Conservation (phyloP, 2,113 vertebrate genomes). For the Clupea harengus region DNA sequence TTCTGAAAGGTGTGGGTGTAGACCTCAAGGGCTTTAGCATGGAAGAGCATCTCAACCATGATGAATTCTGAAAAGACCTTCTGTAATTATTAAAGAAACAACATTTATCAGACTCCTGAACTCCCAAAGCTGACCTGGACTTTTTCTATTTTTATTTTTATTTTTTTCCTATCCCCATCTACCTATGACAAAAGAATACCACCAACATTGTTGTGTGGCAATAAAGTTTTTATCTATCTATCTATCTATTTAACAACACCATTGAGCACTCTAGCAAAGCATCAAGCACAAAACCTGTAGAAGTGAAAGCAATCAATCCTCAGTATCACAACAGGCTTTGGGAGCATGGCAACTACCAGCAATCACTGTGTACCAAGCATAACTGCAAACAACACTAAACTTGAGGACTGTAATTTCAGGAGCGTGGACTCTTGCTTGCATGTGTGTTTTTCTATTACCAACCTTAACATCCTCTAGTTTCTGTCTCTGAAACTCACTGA, state of each 20-base stretch:
- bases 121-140: too few relatives aligned
- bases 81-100: constrained; percentile 51
- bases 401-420: not conserved
- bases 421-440: not conserved
- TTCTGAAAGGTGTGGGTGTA: constrained; percentile 74
- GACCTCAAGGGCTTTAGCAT: constrained; percentile 79
- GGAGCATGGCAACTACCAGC: not conserved
- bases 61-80: constrained; percentile 77
- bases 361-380: not conserved
- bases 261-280: not conserved
- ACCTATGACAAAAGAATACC: too few relatives aligned
- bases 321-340: not conserved
- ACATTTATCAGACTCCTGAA: too few relatives aligned
- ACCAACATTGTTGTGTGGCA: too few relatives aligned
- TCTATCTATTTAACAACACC: not conserved
- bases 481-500: constrained; percentile 74
- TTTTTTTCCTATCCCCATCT: too few relatives aligned
- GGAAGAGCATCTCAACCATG: constrained; percentile 81
- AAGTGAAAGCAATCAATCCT: not conserved
- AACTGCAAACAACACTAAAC: not conserved
- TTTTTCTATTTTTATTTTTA: too few relatives aligned
- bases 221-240: too few relatives aligned
- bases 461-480: constrained; percentile 80
- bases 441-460: not conserved
- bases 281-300: not conserved